Evolutionary conservation across 1,140 invertebrate species (phyloP), one percentile per base, ranked within the genome.

Genomic region (Zaprionus ornatus): DNA sequence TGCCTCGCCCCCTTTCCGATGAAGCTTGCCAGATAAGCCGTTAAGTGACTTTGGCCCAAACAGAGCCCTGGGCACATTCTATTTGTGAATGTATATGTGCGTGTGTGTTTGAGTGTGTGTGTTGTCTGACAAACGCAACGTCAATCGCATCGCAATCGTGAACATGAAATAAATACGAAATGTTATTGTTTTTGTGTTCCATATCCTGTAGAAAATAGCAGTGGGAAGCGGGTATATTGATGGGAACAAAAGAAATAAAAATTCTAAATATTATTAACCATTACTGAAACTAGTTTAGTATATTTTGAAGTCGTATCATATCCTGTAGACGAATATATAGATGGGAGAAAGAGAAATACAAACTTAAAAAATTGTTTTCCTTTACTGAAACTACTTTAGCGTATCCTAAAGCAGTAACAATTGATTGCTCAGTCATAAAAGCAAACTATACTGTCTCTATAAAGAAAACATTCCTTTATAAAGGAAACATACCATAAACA

Each of bases 11-110:
- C 15, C 37, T 6, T 15, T 1, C 56, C 79, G 72, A 81, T 81
- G 82, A 54, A 74, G 50, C 69, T 67, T 45, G 56, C 37, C 73
- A 81, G 85, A 88, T 88, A 88, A 88, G 76, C 85, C 77, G 81
- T 79, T 85, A 90, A 90, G 85, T 88, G 85, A 79, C 78, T 90
- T 79, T 70, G 64, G 55, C 64, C 74, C 64, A 66, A 66, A 61
- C 84, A 77, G 63, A 75, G 68, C 68, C 74, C 52, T 60, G 67
- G 65, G 35, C 73, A 50, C 17, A 50, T n/a, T 17, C 1, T 42
- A n/a, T n/a, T n/a, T 42, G n/a, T 42, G 6, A 59, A 60, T 74
- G 45, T 48, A 5, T 7, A 2, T 48, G 17, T 48, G 35, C 13
- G 35, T 17, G 2, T 17, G 0, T 19, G 19, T 48, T 17, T 48